These are phyloP conservation scores for Temnothorax longispinosus DNA, from an alignment of 1,140 invertebrate genomes.

Conservation along the genomic window DNA sequence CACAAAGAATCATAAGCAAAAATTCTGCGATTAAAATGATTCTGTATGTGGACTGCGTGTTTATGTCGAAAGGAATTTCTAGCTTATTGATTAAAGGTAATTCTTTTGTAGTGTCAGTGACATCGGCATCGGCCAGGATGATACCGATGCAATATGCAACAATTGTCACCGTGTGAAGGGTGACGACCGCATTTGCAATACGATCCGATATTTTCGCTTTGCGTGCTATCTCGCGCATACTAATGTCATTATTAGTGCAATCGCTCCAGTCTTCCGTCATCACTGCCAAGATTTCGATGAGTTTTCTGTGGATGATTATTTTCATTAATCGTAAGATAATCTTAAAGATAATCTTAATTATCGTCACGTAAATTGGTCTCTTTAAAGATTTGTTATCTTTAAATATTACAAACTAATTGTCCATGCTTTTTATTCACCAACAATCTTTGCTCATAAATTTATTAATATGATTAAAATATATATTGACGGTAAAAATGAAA, in stretches of 20 bases:
- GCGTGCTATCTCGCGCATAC: background rate
- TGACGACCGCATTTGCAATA: background rate
- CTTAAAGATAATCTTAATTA: background rate
- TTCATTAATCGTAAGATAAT: background rate
- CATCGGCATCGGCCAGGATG: background rate
- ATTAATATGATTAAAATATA: background rate
- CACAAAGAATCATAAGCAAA: background rate
- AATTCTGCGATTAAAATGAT: background rate
- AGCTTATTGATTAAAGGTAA: background rate
- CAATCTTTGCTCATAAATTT: background rate
- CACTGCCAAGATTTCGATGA: background rate
- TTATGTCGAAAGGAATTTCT: conserved; percentile 16
- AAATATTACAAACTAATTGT: background rate
- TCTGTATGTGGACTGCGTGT: background rate
- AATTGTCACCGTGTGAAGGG: background rate
- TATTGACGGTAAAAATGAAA: background rate
- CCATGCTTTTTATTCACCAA: background rate
- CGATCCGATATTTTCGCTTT: conserved; percentile 38
- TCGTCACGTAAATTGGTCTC: background rate
- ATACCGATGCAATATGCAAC: conserved; percentile 11
- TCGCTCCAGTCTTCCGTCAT: conserved; percentile 8
- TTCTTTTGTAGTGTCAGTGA: background rate
- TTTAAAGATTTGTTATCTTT: background rate
- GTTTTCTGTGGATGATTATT: conserved; percentile 6
- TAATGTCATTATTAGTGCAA: background rate